Evolutionary conservation across 2,113 vertebrate genomes (phyloP).

Genomic region (Centropristis striata): DNA sequence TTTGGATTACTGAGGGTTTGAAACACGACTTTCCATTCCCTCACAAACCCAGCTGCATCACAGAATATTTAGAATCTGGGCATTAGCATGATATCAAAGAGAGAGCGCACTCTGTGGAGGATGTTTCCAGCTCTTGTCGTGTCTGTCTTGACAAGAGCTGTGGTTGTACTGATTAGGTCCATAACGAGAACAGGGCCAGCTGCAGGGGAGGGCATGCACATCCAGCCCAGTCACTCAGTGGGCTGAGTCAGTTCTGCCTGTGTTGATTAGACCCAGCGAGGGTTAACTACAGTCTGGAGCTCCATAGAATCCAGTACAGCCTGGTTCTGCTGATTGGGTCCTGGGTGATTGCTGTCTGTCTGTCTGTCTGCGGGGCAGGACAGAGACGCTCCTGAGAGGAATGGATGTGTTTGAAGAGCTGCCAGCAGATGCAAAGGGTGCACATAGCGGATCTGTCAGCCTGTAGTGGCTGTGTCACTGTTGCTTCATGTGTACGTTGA

Average conservation of each 20-base stretch:
- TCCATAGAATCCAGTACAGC: slow-evolving; percentile 26
- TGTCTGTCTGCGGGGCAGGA: slow-evolving; percentile 45
- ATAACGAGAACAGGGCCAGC: slow-evolving; percentile 60
- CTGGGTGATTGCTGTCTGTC: slow-evolving; percentile 58
- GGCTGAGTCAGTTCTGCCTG: slow-evolving; percentile 34
- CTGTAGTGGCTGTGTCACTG: slow-evolving; percentile 6
- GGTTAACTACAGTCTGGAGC: slow-evolving; percentile 39
- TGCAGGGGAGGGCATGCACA: slow-evolving; percentile 67
- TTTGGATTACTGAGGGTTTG: slow-evolving; percentile 7
- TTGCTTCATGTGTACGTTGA: slow-evolving; percentile 8
- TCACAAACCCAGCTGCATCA: slow-evolving; percentile 25
- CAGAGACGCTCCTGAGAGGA: slow-evolving; percentile 40
- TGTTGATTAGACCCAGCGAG: slow-evolving; percentile 74
- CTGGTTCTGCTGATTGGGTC: slow-evolving; percentile 70
- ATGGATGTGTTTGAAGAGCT: slow-evolving; percentile 63
- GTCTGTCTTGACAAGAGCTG: slow-evolving; percentile 46
- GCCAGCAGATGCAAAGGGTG: slow-evolving; percentile 32
- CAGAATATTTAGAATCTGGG: slow-evolving; percentile 23
- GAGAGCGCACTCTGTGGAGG: slow-evolving; percentile 32
- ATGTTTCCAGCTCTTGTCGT: neutral
- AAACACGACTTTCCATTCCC: slow-evolving; percentile 29
- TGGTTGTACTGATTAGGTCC: slow-evolving; percentile 65
- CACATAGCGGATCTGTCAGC: slow-evolving; percentile 30
- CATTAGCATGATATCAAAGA: slow-evolving; percentile 66
- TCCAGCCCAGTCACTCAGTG: slow-evolving; percentile 43